Evolutionary conservation across 2,888 invertebrate species (phyloP).

Genomic region (Seladonia tumulorum): DNA sequence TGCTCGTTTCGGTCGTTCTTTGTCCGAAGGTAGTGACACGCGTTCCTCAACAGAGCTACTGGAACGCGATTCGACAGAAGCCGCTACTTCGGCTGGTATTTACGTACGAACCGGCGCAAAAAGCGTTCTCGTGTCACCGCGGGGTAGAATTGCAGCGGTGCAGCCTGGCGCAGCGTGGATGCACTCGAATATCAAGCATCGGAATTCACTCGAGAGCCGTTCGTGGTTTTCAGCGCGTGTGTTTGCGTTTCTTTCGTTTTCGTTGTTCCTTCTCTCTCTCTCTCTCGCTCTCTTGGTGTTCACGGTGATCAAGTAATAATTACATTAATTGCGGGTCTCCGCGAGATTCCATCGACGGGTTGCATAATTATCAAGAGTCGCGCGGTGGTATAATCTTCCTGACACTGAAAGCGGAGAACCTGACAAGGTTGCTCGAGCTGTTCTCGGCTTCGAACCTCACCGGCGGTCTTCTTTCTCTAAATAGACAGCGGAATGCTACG

Average conservation of each 20-base stretch:
- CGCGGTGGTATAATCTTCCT: conserved; percentile 20
- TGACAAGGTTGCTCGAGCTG: conserved; percentile 35
- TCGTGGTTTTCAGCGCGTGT: not conserved
- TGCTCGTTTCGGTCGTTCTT: conserved; percentile 32
- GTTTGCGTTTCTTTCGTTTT: not conserved
- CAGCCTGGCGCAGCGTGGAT: not conserved
- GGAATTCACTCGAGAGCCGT: conserved; percentile 14
- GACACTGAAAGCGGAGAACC: conserved; percentile 27
- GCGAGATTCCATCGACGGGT: conserved; percentile 4
- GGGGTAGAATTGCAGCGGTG: conserved; percentile 3
- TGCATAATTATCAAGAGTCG: conserved; percentile 9
- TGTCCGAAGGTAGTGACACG: conserved; percentile 20
- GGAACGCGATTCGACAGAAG: conserved; percentile 44
- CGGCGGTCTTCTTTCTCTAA: conserved; percentile 38
- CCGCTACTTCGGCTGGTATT: conserved; percentile 31
- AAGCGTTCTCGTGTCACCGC: conserved; percentile 54
- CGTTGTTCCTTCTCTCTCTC: not conserved
- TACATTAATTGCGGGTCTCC: not conserved
- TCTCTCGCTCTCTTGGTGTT: not conserved
- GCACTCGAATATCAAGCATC: not conserved
- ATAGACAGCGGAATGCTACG: conserved; percentile 28
- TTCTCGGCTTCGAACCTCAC: conserved; percentile 17
- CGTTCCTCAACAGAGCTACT: conserved; percentile 20
- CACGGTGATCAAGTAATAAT: conserved; percentile 3
- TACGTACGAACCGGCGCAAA: conserved; percentile 37